Evolutionary conservation across 1,140 invertebrate genomes (phyloP), one percentile per base, ranked within the genome.

Genomic region (Drosophila leontia): DNA sequence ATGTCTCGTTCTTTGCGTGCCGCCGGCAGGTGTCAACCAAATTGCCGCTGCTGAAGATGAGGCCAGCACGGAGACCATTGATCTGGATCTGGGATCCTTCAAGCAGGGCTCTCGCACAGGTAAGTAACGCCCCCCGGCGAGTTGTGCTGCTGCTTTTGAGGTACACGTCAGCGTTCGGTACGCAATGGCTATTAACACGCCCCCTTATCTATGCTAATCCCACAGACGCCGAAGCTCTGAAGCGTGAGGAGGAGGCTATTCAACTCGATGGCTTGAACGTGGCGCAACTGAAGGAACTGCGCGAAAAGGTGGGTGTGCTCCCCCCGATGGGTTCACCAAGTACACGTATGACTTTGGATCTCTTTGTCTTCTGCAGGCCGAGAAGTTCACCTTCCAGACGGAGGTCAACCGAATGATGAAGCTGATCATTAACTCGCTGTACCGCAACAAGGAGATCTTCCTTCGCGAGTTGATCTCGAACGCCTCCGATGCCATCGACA

Each of bases 351-450:
- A 63, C 34, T 34, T 57, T 47, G 1, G 9, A 45, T 63, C 9
- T 56, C 44, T 48, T 44, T 29, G 42, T 50, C 35, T 59, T 1
- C n/a, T 51, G 50, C 45, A 93, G 92, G 95, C 98, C 0, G 97
- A 99, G 91, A 99, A 98, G 93, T 98, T 97, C 93, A 95, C 95
- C 26, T 99, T 99, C 94, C 98, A 99, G 93, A 98, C 98, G 2
- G 98, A 99, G 94, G 98, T 99, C 11, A 99, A 99, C 94, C 96
- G 99, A 35, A 99, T 99, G 98, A 99, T 99, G 99, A 99, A 99
- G 94, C 95, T 99, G 19, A 99, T 99, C 92, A 99, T 99, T 91
- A 99, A 99, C 94, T 99, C 98, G 0, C 94, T 99, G 0, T 99
- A 99, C 93, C 96, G 98, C 77, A 99, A 99, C 93, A 99, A 99